phyloP scores from a whole-genome alignment of 2,797 vertebrate species.

The Scolopax rusticola region DNA sequence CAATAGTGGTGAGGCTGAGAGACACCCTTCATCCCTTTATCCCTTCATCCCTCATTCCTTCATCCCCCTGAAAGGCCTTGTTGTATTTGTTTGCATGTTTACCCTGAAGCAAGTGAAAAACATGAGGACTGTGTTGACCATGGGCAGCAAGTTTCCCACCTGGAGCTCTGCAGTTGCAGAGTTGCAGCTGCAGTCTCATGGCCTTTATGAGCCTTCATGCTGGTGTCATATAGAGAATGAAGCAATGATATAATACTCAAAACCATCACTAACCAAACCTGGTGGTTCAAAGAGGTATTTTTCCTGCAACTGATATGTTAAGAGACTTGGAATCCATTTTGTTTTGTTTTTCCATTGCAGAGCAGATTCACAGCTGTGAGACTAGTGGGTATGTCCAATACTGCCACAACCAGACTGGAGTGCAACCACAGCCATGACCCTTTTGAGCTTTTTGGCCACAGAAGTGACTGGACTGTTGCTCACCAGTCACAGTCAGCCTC shows the following conservation, averaged over 20 bases:
- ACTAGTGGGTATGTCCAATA: background rate
- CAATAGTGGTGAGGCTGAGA: background rate
- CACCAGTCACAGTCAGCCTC: background rate
- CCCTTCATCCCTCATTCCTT: background rate
- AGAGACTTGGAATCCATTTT: background rate
- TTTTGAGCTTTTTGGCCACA: background rate
- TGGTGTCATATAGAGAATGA: background rate
- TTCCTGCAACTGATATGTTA: background rate
- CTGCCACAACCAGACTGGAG: background rate
- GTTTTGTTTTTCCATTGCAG: background rate
- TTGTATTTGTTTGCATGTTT: background rate
- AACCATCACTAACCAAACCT: background rate
- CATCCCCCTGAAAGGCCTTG: accelerated
- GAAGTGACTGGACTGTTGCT: background rate
- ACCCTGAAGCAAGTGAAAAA: background rate
- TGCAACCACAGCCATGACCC: background rate
- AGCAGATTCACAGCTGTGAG: background rate
- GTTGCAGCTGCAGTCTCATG: background rate
- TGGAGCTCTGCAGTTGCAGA: background rate
- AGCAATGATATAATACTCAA: background rate
- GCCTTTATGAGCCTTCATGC: accelerated
- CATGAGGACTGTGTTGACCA: background rate
- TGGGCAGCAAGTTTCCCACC: background rate
- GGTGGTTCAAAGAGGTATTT: background rate
- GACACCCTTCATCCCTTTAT: background rate